A percentile compares a stretch with the other conserved stretches of the same genome.
phyloP scores from a whole-genome alignment of 2,113 vertebrate genomes.

The Ptilonorhynchus violaceus region DNA sequence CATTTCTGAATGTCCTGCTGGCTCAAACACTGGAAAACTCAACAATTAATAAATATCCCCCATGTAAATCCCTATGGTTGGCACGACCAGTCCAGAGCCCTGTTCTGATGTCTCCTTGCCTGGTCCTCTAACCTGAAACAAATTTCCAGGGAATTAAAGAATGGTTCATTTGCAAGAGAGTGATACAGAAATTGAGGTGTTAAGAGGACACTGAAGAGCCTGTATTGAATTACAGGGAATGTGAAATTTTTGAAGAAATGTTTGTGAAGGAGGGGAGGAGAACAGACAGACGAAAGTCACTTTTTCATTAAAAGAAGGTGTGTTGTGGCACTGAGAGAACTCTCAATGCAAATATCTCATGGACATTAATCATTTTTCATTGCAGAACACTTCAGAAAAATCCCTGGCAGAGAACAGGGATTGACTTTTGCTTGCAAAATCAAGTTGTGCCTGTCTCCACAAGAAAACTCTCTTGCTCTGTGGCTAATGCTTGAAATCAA shows the following conservation, averaged over 20 bases:
- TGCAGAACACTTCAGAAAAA: neutral
- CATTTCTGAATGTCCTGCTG: neutral
- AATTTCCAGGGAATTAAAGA: neutral
- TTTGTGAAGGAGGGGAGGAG: neutral
- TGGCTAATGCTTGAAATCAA: neutral
- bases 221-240: neutral
- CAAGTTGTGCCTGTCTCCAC: neutral
- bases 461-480: neutral
- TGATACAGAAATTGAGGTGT: neutral
- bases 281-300: neutral
- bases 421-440: neutral
- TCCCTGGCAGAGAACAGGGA: neutral
- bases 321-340: neutral
- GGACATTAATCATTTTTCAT: neutral
- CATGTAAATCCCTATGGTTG: neutral
- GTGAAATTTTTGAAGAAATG: neutral
- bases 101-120: neutral
- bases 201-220: neutral
- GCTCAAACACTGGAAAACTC: neutral
- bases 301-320: neutral
- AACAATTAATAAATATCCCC: neutral
- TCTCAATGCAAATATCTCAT: neutral
- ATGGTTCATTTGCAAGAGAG: neutral
- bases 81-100: neutral
- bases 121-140: neutral